Percentiles rank a stretch among this genome's conserved stretches.
These are phyloP conservation scores for Stenichneumon culpator DNA, from an alignment of 2,888 invertebrate genomes.

Conservation along the genomic window DNA sequence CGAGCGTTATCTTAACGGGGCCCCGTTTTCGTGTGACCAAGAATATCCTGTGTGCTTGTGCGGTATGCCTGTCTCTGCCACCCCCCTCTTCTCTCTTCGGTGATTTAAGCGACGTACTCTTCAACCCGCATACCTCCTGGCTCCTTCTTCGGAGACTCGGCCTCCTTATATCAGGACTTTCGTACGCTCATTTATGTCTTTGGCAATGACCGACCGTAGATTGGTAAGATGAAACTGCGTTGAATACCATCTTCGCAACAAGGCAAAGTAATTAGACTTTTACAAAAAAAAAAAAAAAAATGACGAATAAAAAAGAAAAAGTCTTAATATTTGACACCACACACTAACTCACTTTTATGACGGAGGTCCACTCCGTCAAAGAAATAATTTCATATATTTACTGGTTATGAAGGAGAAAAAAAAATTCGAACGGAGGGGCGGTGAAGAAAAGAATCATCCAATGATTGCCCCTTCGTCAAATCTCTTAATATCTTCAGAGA, in stretches of 20 bases:
- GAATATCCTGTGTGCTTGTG: conserved; percentile 61
- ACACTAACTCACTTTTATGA: neutral
- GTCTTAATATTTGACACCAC: too few species aligned
- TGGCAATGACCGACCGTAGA: neutral
- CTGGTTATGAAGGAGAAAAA: too few species aligned
- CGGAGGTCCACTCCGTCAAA: neutral
- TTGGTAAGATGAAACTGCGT: neutral
- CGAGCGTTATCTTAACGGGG: conserved; percentile 66
- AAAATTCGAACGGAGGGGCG: neutral
- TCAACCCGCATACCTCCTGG: conserved; percentile 48
- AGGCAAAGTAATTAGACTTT: neutral
- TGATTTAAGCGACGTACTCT: conserved; percentile 57
- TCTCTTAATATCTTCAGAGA: neutral
- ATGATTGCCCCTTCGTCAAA: neutral
- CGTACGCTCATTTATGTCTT: conserved; percentile 5
- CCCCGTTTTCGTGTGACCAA: conserved; percentile 63
- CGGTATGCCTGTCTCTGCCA: conserved; percentile 30
- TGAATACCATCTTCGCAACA: neutral
- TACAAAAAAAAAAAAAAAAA: neutral
- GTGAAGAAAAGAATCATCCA: neutral
- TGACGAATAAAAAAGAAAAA: neutral
- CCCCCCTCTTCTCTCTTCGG: conserved; percentile 25
- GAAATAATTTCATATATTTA: too few species aligned
- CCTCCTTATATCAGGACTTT: conserved; percentile 27
- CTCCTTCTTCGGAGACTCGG: conserved; percentile 12